Percentiles rank a stretch among this genome's conserved stretches.
phyloP scores from a whole-genome alignment of 2,113 vertebrate genomes.

The Sardina pilchardus region DNA sequence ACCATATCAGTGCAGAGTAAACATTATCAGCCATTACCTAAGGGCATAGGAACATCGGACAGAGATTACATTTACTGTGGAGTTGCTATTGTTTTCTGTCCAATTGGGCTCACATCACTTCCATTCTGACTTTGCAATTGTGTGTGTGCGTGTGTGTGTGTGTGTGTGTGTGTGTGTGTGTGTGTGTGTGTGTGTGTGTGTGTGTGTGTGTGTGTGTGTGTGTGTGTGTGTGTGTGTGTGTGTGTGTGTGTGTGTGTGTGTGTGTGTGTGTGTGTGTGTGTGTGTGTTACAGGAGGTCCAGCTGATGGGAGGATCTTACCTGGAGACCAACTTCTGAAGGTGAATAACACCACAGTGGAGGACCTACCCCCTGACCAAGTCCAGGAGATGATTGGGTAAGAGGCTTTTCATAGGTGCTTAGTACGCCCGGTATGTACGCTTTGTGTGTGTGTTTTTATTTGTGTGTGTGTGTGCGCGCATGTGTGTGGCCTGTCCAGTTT shows the following conservation, averaged over 20 bases:
- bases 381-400: slow-evolving; percentile 83
- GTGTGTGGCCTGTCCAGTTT: not conserved
- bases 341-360: slow-evolving; percentile 79
- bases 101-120: not conserved
- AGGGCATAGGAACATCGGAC: not conserved
- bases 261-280: slow-evolving; percentile 18
- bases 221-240: not conserved
- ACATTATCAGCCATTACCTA: not conserved
- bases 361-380: slow-evolving; percentile 78
- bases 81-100: not conserved
- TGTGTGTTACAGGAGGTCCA: slow-evolving; percentile 77
- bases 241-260: not conserved
- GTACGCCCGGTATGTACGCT: not conserved
- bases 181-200: not conserved
- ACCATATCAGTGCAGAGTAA: not conserved
- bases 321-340: slow-evolving; percentile 85
- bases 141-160: not conserved
- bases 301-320: slow-evolving; percentile 89
- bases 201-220: not conserved
- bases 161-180: not conserved
- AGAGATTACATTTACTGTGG: not conserved
- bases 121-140: not conserved
- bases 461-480: not conserved
- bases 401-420: not conserved
- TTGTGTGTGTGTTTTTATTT: slow-evolving; percentile 23